Conservation (phyloP, 2,797 vertebrate genomes). For the Poecilia wingei region DNA sequence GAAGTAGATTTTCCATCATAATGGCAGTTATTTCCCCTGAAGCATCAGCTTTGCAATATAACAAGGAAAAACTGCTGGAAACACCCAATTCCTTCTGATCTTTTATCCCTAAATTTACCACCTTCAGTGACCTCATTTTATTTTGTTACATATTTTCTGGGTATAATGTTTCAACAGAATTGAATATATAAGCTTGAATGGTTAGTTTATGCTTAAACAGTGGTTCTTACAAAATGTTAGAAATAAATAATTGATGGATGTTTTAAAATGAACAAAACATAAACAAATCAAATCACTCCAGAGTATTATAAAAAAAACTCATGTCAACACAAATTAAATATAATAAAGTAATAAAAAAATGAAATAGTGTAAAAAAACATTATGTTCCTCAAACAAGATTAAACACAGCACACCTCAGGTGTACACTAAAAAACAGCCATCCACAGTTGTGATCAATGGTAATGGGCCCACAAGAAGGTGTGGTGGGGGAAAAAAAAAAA, state of each 20-base stretch:
- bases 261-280: not conserved
- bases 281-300: not conserved
- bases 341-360: slow-evolving; percentile 14
- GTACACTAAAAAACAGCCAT: slow-evolving; percentile 19
- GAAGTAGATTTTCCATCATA: not conserved
- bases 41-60: not conserved
- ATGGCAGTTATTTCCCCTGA: slow-evolving; percentile 2
- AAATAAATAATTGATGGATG: slow-evolving; percentile 25
- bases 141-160: not conserved
- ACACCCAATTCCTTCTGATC: not conserved
- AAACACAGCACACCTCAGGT: slow-evolving; percentile 9
- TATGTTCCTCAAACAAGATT: slow-evolving; percentile 30
- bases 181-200: not conserved
- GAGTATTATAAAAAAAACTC: slow-evolving; percentile 9
- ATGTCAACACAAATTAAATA: slow-evolving; percentile 4
- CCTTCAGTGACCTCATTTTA: not conserved
- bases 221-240: slow-evolving; percentile 51
- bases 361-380: not conserved
- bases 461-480: slow-evolving; percentile 56
- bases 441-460: slow-evolving; percentile 53
- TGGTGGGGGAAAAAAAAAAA: slow-evolving; percentile 27
- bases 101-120: not conserved
- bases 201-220: slow-evolving; percentile 27
- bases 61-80: not conserved
- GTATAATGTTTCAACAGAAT: not conserved